Percentiles rank a stretch among this genome's conserved stretches.
phyloP scores from a whole-genome alignment of 2,888 invertebrate genomes.

The Drosophila melanosoma region DNA sequence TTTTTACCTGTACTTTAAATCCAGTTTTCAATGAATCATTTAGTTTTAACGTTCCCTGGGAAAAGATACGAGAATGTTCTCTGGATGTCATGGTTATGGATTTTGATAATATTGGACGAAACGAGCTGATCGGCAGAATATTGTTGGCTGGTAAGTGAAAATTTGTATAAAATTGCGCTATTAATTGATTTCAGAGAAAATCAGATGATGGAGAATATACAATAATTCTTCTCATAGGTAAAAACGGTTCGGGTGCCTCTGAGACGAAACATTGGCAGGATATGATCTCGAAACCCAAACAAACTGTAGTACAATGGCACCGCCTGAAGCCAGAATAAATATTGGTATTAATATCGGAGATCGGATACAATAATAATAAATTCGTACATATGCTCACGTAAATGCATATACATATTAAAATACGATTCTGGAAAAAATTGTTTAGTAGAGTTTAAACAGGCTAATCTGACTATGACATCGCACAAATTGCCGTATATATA shows the following conservation, averaged over 20 bases:
- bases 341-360: conserved; percentile 12
- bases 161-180: neutral
- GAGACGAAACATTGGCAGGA: conserved; percentile 99
- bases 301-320: conserved; percentile 98
- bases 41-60: conserved; percentile 98
- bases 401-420: conserved; percentile 31
- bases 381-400: conserved; percentile 17
- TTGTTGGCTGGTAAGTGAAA: conserved; percentile 91
- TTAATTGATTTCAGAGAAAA: neutral
- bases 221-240: conserved; percentile 87
- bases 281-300: conserved; percentile 98
- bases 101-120: conserved; percentile 97
- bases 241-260: conserved; percentile 96
- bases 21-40: conserved; percentile 98
- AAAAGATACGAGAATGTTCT: conserved; percentile 97
- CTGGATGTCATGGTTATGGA: conserved; percentile 98
- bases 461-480: conserved; percentile 16
- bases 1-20: conserved; percentile 96
- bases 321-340: conserved; percentile 95
- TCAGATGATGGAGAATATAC: neutral
- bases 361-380: conserved; percentile 3
- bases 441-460: conserved; percentile 10
- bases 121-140: conserved; percentile 96
- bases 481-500: conserved; percentile 6
- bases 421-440: conserved; percentile 6